Evolutionary conservation across 2,113 vertebrate species (phyloP), one percentile per base, ranked within the genome.

Genomic region (Sander lucioperca): DNA sequence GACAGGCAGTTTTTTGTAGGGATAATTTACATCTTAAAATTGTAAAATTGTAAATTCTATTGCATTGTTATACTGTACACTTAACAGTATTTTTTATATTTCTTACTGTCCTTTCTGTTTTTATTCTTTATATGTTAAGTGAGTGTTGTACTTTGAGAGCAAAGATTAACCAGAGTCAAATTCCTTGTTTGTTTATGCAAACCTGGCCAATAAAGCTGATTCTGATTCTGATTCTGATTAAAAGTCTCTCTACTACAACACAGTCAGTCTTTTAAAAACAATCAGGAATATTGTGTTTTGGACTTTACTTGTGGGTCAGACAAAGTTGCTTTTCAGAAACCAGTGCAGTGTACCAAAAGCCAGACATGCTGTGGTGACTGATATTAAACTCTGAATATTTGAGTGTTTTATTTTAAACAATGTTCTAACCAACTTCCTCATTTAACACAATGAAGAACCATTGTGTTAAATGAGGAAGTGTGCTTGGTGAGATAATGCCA

Each of bases 11-110:
- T 58, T 74, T 70, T 54, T 69, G 12, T 45, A 30, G 6, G 57
- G 62, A 75, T 77, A 2, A 86, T 82, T 73, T 63, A 83, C 74
- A 83, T 65, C 19, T 57, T 66, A 36, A 33, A 33, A 33, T 33
- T 33, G 30, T 66, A 36, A 33, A 33, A 33, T 5, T 33, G 30
- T 33, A 33, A 33, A 33, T 33, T 33, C 30, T 33, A 5, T 33
- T 33, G 30, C 5, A 33, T 33, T 33, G 5, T 33, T 33, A 33
- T 33, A 33, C 30, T 33, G 30, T 33, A 33, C 30, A 33, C 30
- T 33, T 33, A 33, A 33, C 30, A 33, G 30, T 33, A 33, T 33
- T 33, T 33, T 30, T 33, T 33, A 33, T 33, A 33, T 33, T 33
- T 33, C 5, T 33, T 33, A 33, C 30, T 33, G 30, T 33, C 30